Evolutionary conservation across 2,113 vertebrate genomes (phyloP), one percentile per base, ranked within the genome.

Genomic region (Collichthys lucidus): DNA sequence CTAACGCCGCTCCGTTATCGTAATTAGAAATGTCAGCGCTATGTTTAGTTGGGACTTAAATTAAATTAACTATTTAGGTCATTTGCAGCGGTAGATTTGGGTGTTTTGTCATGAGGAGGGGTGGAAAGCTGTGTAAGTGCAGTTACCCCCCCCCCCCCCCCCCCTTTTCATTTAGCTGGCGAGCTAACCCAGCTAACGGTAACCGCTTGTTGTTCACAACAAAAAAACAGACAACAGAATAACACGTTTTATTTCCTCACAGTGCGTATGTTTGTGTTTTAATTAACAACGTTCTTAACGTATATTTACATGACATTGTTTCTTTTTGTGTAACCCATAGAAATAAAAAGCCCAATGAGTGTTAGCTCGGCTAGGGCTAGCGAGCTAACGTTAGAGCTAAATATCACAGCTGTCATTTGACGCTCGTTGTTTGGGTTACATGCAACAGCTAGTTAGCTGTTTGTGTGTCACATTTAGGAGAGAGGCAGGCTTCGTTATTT

Each of bases 121-220:
- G 26, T 26, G 26, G 17, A 35, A 70, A 24, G 29, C 44, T 8
- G 35, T 8, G 35, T 40, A 40, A 68, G 24, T 65, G 46, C 84
- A 52, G 35, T 67, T 79, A 62, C 46, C 60, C 47, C 57, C 50
- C 26, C 26, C 26, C 26, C 26, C 26, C 26, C 26, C 2, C 24
- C 2, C 24, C 2, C 26, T 26, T 3, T 26, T 26, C 26, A 11
- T 56, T 74, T 60, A 8, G 80, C 80, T 85, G 75, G 47, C 1
- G 26, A n/a, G 91, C 86, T 92, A 90, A 74, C 68, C 19, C 40
- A 26, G 80, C 89, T 86, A 89, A 88, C 66, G 67, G 61, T 44
- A 74, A 40, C 52, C 35, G n/a, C 24, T 35, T 17, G 52, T 35
- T 17, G 52, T 29, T 57, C 1, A 4, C 17, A 14, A 10, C 10